phyloP scores from a whole-genome alignment of 2,888 invertebrate species.

The Neoaliturus tenellus region DNA sequence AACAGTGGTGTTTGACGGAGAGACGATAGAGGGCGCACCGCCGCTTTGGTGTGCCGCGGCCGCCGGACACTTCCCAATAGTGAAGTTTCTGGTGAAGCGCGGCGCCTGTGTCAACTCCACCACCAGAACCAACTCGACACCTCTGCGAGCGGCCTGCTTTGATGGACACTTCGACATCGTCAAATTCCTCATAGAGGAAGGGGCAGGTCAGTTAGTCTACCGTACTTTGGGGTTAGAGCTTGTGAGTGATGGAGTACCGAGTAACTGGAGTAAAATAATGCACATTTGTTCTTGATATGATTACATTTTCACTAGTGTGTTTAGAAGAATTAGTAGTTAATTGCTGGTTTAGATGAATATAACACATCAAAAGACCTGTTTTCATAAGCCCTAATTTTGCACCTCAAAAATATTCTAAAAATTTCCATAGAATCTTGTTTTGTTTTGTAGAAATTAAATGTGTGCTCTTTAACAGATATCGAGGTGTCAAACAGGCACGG shows the following conservation, averaged over 20 bases:
- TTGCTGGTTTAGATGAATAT: no score
- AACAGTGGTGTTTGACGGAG: slow-evolving; percentile 96
- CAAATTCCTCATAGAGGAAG: slow-evolving; percentile 92
- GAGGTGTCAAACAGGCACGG: slow-evolving; percentile 97
- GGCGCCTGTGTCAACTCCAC: slow-evolving; percentile 96
- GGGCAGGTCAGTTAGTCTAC: slow-evolving; percentile 80
- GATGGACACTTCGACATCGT: slow-evolving; percentile 98
- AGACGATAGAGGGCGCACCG: slow-evolving; percentile 97
- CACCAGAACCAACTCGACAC: slow-evolving; percentile 96
- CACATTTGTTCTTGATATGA: no score
- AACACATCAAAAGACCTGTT: no score
- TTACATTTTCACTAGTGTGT: no score
- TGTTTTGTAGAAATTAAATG: no score
- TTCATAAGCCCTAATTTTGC: no score
- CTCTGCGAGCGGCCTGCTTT: slow-evolving; percentile 96
- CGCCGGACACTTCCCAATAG: slow-evolving; percentile 93
- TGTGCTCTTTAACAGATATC: slow-evolving; percentile 83
- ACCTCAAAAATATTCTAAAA: no score
- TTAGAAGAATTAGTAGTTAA: no score
- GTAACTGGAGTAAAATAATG: no score
- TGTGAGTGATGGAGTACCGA: no score
- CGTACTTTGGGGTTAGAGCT: no score
- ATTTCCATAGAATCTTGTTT: no score
- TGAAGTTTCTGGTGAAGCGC: slow-evolving; percentile 87
- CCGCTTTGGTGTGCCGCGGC: slow-evolving; percentile 99